Base-by-base conservation (phyloP, 2,797 vertebrate genomes). In the Aphelocoma californica region DNA sequence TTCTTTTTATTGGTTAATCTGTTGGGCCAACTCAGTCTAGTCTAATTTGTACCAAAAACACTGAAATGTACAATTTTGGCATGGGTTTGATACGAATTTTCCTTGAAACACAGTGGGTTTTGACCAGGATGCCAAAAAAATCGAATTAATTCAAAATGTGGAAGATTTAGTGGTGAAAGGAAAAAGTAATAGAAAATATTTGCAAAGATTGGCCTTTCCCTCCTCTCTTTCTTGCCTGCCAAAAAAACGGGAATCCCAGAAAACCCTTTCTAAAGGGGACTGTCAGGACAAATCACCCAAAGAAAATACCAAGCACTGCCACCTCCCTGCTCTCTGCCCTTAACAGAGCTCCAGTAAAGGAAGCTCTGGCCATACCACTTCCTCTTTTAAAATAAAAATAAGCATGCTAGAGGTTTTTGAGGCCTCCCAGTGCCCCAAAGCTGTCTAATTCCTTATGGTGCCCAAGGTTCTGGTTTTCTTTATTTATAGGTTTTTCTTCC, bases 21-120 rank as follows among this genome's bases (percentile, higher is more conserved):
- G 24, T 44, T 90, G 51, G 74, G 12, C 66, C 73, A 88, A 81
- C 9, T 81, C 66, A 81, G 64, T 73, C 70, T 65, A 69, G 20
- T 89, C n/a, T 70, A 92, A 93, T 92, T 96, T 92, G 74, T 84
- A 96, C 64, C 77, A 81, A 93, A 95, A 90, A 18, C 64, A 82
- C 24, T 81, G 51, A 93, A 90, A 92, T 53, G 11, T 73, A 48
- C 26, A 42, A 70, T 70, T 75, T 48, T 93, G 74, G 36, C 70
- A 67, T 25, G 26, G 5, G 14, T 71, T 73, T 92, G 66, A 56
- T 61, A 89, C 1, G 19, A 75, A 34, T 73, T 94, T 95, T 91
- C 67, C 83, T 86, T 95, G 88, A 88, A 84, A 79, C n/a, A 81
- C 45, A 53, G 89, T 91, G 62, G 51, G 47, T 89, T 95, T 96